phyloP scores from a whole-genome alignment of 1,140 invertebrate genomes.

The Berghia stephanieae region DNA sequence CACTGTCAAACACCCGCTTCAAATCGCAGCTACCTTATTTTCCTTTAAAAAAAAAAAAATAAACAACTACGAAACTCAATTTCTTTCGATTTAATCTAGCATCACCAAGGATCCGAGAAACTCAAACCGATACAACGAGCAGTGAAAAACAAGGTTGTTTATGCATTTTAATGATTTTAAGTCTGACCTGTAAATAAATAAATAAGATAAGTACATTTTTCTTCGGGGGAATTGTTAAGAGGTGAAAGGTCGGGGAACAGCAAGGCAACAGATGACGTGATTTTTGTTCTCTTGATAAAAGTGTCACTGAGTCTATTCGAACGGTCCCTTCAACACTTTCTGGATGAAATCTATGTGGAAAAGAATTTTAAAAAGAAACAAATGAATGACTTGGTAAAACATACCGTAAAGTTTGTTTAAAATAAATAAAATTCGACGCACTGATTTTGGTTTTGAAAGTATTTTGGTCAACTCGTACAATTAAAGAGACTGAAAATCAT shows the following conservation, averaged over 20 bases:
- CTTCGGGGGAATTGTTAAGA: neutral
- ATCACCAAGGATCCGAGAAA: too few relatives aligned
- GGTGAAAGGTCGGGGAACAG: neutral
- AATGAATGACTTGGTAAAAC: neutral
- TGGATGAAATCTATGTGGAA: slow-evolving; percentile 62
- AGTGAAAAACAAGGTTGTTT: too few relatives aligned
- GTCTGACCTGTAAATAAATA: neutral
- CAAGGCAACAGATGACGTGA: neutral
- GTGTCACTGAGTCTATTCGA: slow-evolving; percentile 38
- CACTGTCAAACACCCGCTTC: too few relatives aligned
- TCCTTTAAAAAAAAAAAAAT: too few relatives aligned
- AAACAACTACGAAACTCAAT: too few relatives aligned
- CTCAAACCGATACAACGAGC: too few relatives aligned
- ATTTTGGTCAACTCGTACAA: neutral
- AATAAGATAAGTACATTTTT: neutral
- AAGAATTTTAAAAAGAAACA: neutral
- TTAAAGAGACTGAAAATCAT: neutral
- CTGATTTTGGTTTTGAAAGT: neutral
- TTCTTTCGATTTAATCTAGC: too few relatives aligned
- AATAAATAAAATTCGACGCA: neutral
- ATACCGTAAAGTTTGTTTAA: neutral
- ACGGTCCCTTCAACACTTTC: slow-evolving; percentile 61
- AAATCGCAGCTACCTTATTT: too few relatives aligned
- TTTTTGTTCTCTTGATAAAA: too few relatives aligned
- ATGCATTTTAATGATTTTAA: too few relatives aligned